Base-by-base conservation (phyloP, 2,113 vertebrate species). In the Epinephelus moara region DNA sequence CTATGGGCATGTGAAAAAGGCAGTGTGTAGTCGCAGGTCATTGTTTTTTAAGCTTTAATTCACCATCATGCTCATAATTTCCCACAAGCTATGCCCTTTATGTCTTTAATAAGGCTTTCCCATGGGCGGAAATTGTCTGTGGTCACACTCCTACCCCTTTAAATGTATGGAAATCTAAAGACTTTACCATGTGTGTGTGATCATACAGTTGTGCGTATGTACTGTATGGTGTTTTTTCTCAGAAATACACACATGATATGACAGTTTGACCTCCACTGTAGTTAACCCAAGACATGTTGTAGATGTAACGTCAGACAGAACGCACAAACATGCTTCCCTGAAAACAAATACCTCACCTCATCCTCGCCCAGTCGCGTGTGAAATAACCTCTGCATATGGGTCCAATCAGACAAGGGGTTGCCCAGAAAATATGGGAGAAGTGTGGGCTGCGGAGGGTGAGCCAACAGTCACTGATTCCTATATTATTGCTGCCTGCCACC, bases 351-450 rank as follows among this genome's bases (percentile, higher is more conserved):
- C 53, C 79, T 77, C 71, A 69, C 53, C 82, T 84, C 55, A 70
- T 82, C 71, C 17, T 62, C 17, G 33, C 62, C 49, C 42, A 8
- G 47, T 78, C 4, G n/a, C 2, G 18, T 89, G 88, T 88, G 70
- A 85, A 88, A 82, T 75, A 81, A 80, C 78, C 63, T 72, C 70
- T 76, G 64, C 94, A 93, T 90, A 57, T 93, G 92, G 81, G 73
- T 80, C 79, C 85, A 91, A 92, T 94, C 85, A 91, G 71, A 78
- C 67, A 14, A 79, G 62, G 59, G 82, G 68, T 85, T 91, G 78
- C 91, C 85, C 83, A 40, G 30, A 84, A 52, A 85, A 80, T 77
- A 77, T 40, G 75, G 63, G 63, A 81, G 71, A 82, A 72, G 83
- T 87, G 87, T 81, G 71, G 50, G 70, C 63, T 63, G 56, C 0